These are phyloP conservation scores for silkworm (Bombyx mori) DNA, from an alignment of 1,140 invertebrate species.

Conservation along the genomic window DNA sequence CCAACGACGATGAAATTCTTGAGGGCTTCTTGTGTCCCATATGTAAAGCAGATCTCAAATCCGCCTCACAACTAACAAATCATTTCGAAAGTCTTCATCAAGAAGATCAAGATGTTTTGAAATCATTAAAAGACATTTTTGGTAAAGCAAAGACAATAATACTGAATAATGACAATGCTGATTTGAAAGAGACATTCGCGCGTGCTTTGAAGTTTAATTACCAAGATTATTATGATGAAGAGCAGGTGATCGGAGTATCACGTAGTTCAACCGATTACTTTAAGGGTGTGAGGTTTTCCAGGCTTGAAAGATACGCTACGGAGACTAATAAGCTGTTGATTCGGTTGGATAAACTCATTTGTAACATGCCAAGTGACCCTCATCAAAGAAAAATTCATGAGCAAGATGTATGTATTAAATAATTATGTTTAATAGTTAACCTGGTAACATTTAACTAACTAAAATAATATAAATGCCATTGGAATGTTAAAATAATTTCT, in stretches of 20 bases:
- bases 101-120: slow-evolving; percentile 91
- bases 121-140: slow-evolving; percentile 91
- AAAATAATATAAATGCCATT: neutral
- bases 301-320: slow-evolving; percentile 88
- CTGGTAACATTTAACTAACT: neutral
- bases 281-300: slow-evolving; percentile 75
- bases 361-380: slow-evolving; percentile 85
- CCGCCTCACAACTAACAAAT: slow-evolving; percentile 83
- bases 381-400: slow-evolving; percentile 87
- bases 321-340: slow-evolving; percentile 97
- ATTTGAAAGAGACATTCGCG: slow-evolving; percentile 72
- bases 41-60: slow-evolving; percentile 90
- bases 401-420: slow-evolving; percentile 65
- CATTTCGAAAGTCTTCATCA: slow-evolving; percentile 92
- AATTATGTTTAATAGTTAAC: too few relatives aligned
- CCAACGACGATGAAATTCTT: slow-evolving; percentile 76
- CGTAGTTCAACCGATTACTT: slow-evolving; percentile 84
- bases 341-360: slow-evolving; percentile 91
- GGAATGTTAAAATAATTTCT: neutral
- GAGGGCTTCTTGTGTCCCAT: slow-evolving; percentile 96
- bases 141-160: slow-evolving; percentile 92
- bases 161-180: slow-evolving; percentile 81
- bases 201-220: slow-evolving; percentile 62
- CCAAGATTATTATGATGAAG: slow-evolving; percentile 68
- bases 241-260: slow-evolving; percentile 77